Base-by-base conservation (phyloP, 2,113 vertebrate species). In the Sakesphorus luctuosus region DNA sequence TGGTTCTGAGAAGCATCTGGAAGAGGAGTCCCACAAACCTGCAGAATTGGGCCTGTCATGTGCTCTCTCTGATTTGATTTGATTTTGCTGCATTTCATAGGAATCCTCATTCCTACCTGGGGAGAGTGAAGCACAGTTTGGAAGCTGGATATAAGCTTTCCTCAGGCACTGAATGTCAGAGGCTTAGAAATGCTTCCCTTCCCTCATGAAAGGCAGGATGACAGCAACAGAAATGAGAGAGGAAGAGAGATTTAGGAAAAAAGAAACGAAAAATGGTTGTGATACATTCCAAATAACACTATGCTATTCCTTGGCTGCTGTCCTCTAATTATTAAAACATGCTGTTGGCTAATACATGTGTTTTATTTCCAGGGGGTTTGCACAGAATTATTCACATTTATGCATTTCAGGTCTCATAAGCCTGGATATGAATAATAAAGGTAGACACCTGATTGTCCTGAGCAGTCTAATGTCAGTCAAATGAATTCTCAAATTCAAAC, bases 251-350 rank as follows among this genome's bases (percentile, higher is more conserved):
- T 62, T 52, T 33, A 81, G 61, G 69, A 43, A 68, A 86, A 94
- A 90, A 31, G 13, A 71, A 82, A 83, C 15, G 18, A 82, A 79
- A 91, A 66, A 58, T 18, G 31, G 9, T 66, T 79, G 67, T 63
- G 72, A 88, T 91, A n/a, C 31, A 25, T 93, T 78, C 50, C 69
- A 67, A 91, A 90, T 73, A 71, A 33, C 36, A 15, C 69, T 79
- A 4, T 50, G 40, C 33, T 96, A 17, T 94, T 59, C 78, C 29
- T 89, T 94, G 90, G 95, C 92, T 91, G 71, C 66, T 89, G 81
- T 90, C 84, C 90, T 84, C 53, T 92, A 74, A 94, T 90, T 94
- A 83, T 79, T 94, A 93, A 90, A 96, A 95, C 92, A 91, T 80
- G 71, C 38, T 83, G 38, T 38, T 95, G 92, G 67, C 72, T 73